Evolutionary conservation across 2,888 invertebrate species (phyloP), one percentile per base, ranked within the genome.

Genomic region (Diarsia brunnea): DNA sequence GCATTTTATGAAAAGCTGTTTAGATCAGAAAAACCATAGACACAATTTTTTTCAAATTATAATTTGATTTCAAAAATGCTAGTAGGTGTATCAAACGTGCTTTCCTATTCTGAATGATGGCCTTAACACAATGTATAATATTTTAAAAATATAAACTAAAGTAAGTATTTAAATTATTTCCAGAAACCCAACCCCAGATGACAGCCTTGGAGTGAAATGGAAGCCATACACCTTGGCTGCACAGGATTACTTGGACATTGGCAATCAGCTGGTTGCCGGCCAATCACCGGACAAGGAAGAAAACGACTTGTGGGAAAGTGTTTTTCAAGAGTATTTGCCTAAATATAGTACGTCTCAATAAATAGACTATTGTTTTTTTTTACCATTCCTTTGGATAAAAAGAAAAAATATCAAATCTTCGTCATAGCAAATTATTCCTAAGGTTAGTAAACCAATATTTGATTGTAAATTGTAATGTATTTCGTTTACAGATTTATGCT

Each of bases 181-280:
- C 81, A 94, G 94, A 12, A 89, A 94, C 71, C 94, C 94, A 11
- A 94, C 94, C 4, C 93, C 92, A 0, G 92, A 91, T 43, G 75
- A 83, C 4, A 86, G 79, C n/a, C 73, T 90, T 0, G 91, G 88
- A 10, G 89, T 83, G 0, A 83, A 84, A 49, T 94, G 93, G 93
- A 66, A 71, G 1, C 89, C 91, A 0, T 93, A 87, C 31, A 89
- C 88, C 10, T 47, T 84, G 11, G 78, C 89, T n/a, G 61, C 75
- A 0, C 88, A 91, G 61, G 78, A 90, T 10, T 94, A 89, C 63
- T 58, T 94, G 76, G 89, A 93, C 7, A 90, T 94, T 21, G 91
- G 91, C 0, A 90, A 92, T 61, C 21, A 87, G 31, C 85, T 95
- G 4, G 65, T 66, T 3, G 27, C 79, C 1, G 75, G 85, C 0